Evolutionary conservation across 1,140 invertebrate species (phyloP), one percentile per base, ranked within the genome.

Genomic region (Sinonovacula constricta): DNA sequence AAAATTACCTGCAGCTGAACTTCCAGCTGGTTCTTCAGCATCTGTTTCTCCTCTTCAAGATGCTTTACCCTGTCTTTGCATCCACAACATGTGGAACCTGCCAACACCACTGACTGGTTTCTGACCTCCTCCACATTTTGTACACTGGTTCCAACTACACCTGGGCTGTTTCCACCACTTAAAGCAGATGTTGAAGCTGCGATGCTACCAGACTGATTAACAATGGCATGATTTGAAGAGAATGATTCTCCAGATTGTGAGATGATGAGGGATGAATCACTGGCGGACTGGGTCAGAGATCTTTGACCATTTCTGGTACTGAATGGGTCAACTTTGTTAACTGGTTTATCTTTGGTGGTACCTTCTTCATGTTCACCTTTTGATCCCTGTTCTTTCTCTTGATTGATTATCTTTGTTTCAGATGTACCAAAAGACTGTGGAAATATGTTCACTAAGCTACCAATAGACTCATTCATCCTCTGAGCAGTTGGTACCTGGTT

Each of bases 1-100:
- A n/a, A 10, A 14, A 22, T 28, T 84, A 90, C 89, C 81, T 90
- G 83, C 30, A 87, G 83, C 79, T 91, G 90, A 36, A 89, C 82
- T 70, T 88, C 83, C 22, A 88, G 36, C 22, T 86, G 69, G 24
- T 71, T 72, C 33, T 81, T 84, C 62, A 84, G 33, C 14, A 31
- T 76, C 15, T 67, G 66, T 24, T 88, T 63, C 56, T 90, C 84
- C 7, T 80, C 71, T 39, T 82, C 70, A 53, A 80, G 59, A 24
- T 70, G 79, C 26, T 71, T 63, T 0, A 85, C 53, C 49, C 80
- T 68, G 31, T 67, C 74, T 66, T 59, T 59, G 30, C 72, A 76
- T 28, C 22, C 65, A 59, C 72, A 76, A 22, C 18, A 14, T 57
- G 14, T 28, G 3, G 34, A 22, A 45, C 1, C 1, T 7, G 39